Base-by-base conservation (phyloP, 2,797 vertebrate genomes). In the Okamejei kenojei region DNA sequence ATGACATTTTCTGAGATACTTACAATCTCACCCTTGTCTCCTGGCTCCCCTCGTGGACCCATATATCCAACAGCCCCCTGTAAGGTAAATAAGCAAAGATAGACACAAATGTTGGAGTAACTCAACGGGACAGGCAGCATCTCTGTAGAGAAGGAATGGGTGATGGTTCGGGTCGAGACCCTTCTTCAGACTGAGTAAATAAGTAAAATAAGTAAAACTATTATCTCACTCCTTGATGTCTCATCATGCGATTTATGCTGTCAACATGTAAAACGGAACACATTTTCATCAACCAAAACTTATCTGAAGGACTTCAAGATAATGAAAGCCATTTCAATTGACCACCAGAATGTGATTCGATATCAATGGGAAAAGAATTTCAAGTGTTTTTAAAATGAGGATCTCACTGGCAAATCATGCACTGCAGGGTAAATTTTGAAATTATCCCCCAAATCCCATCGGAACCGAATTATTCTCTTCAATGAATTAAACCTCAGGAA, bases 1-100 rank as follows among this genome's bases (percentile, higher is more conserved):
- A 68, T n/a, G 23, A 65, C 74, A 45, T 38, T 26, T 35, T 32
- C 29, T 94, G 94, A 61, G 9, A 88, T 93, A 93, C 35, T 76
- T 93, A 93, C 94, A 71, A 77, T 73, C 23, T 93, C 17, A 0
- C 93, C 93, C 93, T 93, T 94, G 7, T 38, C 32, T 93, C 94
- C 94, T 35, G 8, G 54, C 93, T 93, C 61, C 93, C 93, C 81
- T 29, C 1, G 77, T 35, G 93, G 90, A 8, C 93, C 93, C 74
- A 74, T 82, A 15, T 93, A 93, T 76, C 76, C 93, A 38, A 61
- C 82, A 23, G 86, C 23, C 65, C 73, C 19, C 88, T 94, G 45
- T 23, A 94, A 58, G 45, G 65, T n/a, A 54, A 54, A 54, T 54
- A 54, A 54, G 45, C 45, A 54, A 54, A 54, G 45, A 54, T 6